phyloP scores from a whole-genome alignment of 1,140 invertebrate genomes.

The Dendroctonus ponderosae region DNA sequence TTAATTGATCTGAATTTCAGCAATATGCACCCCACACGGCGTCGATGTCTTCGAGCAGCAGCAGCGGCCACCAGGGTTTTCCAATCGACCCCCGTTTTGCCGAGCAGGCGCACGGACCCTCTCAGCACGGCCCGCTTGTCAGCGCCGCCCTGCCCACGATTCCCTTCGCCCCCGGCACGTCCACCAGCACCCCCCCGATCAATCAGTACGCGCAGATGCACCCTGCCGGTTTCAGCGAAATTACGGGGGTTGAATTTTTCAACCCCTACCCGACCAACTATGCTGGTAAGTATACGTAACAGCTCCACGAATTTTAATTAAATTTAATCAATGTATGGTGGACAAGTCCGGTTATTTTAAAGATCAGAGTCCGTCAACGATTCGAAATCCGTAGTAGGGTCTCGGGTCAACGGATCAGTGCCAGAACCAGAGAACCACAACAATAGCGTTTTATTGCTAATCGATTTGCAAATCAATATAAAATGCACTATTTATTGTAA shows the following conservation, averaged over 20 bases:
- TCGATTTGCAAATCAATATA: too few relatives aligned
- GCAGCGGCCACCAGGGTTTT: slow-evolving; percentile 23
- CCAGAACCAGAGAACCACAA: neutral
- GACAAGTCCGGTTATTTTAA: too few relatives aligned
- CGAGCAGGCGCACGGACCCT: slow-evolving; percentile 18
- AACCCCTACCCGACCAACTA: slow-evolving; percentile 58
- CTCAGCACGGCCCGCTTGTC: slow-evolving; percentile 8
- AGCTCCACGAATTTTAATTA: too few relatives aligned
- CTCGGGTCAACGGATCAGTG: neutral
- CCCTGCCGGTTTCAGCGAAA: slow-evolving; percentile 55
- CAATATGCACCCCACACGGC: slow-evolving; percentile 4
- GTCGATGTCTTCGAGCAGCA: slow-evolving; percentile 6
- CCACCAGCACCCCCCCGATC: slow-evolving; percentile 32
- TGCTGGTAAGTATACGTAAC: neutral
- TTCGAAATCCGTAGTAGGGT: too few relatives aligned
- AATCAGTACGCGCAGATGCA: slow-evolving; percentile 53
- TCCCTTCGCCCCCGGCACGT: neutral
- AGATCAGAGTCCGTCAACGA: too few relatives aligned
- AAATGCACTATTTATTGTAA: too few relatives aligned
- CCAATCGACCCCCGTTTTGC: slow-evolving; percentile 26
- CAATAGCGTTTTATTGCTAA: neutral
- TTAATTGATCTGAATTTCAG: slow-evolving; percentile 6
- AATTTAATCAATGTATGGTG: too few relatives aligned
- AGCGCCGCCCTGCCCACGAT: slow-evolving; percentile 39
- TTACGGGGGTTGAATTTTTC: slow-evolving; percentile 51